Evolutionary conservation across 2,888 invertebrate species (phyloP), one percentile per base, ranked within the genome.

Genomic region (Dermolepida albohirtum): DNA sequence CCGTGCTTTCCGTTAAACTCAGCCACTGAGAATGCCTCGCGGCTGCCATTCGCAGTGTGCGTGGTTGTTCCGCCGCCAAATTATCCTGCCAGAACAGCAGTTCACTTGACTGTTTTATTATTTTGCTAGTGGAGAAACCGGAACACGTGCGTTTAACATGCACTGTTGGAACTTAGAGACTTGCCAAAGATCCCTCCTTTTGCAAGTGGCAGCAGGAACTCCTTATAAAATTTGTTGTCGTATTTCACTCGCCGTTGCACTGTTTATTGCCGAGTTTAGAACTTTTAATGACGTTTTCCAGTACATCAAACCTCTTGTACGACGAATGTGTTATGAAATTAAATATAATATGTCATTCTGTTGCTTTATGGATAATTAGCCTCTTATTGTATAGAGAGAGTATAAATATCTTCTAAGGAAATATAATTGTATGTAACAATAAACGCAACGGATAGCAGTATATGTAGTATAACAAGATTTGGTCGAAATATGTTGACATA

Each of bases 1-100:
- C 57, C 70, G 70, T 71, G 71, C 70, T 73, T 73, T 69, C 68
- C 64, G 68, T 68, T 34, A 69, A 70, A 70, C 70, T 65, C 70
- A 69, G 68, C 70, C 67, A 69, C 67, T 69, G 67, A 71, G 34
- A 57, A 57, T 67, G 67, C 68, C 73, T 70, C 68, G 68, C 64
- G 70, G 69, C 68, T 69, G 70, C 68, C 69, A 68, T 71, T 72
- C 66, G 67, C 68, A 69, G 63, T 64, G 68, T 69, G 69, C 66
- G 68, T 67, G 68, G 64, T 55, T 68, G 68, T 68, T 49, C 64
- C 69, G 8, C 47, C 63, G 14, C 67, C 67, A 68, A 71, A 73
- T 73, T 72, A 67, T 72, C 71, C 68, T 70, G 70, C 66, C 52
- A 49, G 65, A 57, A 62, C 47, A 34, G 51, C 51, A 52, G 51